These are phyloP conservation scores for Heliconius hermathena DNA, from an alignment of 1,140 invertebrate species.

Conservation along the genomic window DNA sequence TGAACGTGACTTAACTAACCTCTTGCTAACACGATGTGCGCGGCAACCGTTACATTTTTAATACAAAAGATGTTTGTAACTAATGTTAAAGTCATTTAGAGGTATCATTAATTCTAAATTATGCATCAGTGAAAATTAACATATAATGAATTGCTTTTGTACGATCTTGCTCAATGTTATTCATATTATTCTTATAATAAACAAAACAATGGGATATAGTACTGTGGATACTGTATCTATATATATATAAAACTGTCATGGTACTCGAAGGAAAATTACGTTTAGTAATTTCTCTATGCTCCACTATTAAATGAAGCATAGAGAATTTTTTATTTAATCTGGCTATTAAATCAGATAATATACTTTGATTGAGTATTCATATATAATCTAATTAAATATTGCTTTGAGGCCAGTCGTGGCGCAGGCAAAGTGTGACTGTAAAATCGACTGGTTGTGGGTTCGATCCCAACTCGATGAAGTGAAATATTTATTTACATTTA, in stretches of 20 bases:
- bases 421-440: too few relatives aligned
- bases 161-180: constrained; percentile 53
- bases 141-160: constrained; percentile 66
- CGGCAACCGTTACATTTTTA: constrained; percentile 53
- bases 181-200: constrained; percentile 38
- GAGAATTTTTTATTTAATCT: too few relatives aligned
- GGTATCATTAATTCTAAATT: constrained; percentile 71
- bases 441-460: too few relatives aligned
- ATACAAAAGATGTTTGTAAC: constrained; percentile 67
- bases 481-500: too few relatives aligned
- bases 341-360: too few relatives aligned
- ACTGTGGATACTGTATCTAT: neutral
- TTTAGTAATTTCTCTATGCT: neutral
- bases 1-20: constrained; percentile 71
- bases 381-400: too few relatives aligned
- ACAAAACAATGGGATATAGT: constrained; percentile 28
- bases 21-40: constrained; percentile 60
- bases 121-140: constrained; percentile 65
- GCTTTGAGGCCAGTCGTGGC: too few relatives aligned
- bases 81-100: constrained; percentile 61
- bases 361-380: too few relatives aligned
- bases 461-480: too few relatives aligned
- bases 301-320: neutral
- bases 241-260: neutral
- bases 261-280: neutral